Evolutionary conservation across 2,113 vertebrate genomes (phyloP), one percentile per base, ranked within the genome.

Genomic region (Corynorhinus townsendii): DNA sequence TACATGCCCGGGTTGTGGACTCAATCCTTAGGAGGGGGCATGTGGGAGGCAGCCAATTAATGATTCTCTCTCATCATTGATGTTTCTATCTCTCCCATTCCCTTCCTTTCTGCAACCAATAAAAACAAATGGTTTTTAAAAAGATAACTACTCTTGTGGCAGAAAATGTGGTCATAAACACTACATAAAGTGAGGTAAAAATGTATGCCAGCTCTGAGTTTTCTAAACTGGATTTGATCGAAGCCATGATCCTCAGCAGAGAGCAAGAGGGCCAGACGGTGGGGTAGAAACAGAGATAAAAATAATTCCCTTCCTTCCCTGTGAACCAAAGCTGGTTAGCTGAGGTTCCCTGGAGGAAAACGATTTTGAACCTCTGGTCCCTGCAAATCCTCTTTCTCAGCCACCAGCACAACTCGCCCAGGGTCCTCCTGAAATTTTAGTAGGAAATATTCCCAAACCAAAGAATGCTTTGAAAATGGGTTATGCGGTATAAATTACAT

Each of bases 181-280:
- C 14, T 43, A 54, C 33, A 64, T 72, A 72, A 89, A 83, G 24
- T 59, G 54, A 86, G 11, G 54, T 54, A 71, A 90, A 91, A 59
- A 30, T 43, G 40, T 52, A 71, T 69, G 40, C 40, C 59, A 54
- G 28, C 64, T 33, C n/a, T 54, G 28, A 45, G 75, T 66, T 86
- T 86, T 33, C 91, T 80, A 86, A 86, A 86, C 11, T 59, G n/a
- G 40, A 93, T 66, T 77, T 80, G 80, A 91, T n/a, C 35, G 52
- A 76, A 92, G 75, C 38, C 62, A 59, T 33, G 33, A 2, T 75
- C 52, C 43, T 86, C 19, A 62, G 40, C 35, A 75, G 54, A 54
- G 22, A 72, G 24, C 49, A 76, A 90, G 16, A 89, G 30, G 40
- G 54, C 4, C 40, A 49, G 40, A 12, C 43, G 47, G 10, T 8